phyloP scores from a whole-genome alignment of 2,113 vertebrate genomes.

The Daphoenositta chrysoptera region DNA sequence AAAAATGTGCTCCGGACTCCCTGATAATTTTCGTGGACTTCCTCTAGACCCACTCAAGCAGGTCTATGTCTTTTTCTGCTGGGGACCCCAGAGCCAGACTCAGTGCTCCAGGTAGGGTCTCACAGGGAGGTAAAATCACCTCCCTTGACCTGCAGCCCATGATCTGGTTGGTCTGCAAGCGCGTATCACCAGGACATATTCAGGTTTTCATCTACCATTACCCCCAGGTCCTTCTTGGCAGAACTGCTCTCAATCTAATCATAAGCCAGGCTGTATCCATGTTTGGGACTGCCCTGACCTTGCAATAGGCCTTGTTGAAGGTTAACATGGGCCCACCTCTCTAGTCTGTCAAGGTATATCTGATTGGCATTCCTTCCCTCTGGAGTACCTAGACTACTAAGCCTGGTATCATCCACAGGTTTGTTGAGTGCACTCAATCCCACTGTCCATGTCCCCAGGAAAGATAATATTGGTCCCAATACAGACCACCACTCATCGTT shows the following conservation, averaged over 20 bases:
- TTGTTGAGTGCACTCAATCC: not conserved
- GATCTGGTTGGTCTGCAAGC: not conserved
- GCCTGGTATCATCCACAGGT: not conserved
- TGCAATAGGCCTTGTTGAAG: not conserved
- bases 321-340: not conserved
- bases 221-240: not conserved
- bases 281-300: not conserved
- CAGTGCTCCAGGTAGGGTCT: not conserved
- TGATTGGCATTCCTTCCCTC: not conserved
- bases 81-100: not conserved
- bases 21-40: not conserved
- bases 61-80: not conserved
- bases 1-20: rapidly evolving
- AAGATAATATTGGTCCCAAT: not conserved
- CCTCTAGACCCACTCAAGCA: not conserved
- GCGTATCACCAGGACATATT: not conserved
- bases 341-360: not conserved
- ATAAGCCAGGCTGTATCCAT: not conserved
- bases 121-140: not conserved
- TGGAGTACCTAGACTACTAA: not conserved
- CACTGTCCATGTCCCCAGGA: not conserved
- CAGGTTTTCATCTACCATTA: not conserved
- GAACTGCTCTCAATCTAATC: not conserved
- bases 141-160: not conserved
- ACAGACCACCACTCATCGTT: rapidly evolving